Conservation (phyloP, 2,888 invertebrate genomes). For the Melipona beecheii region DNA sequence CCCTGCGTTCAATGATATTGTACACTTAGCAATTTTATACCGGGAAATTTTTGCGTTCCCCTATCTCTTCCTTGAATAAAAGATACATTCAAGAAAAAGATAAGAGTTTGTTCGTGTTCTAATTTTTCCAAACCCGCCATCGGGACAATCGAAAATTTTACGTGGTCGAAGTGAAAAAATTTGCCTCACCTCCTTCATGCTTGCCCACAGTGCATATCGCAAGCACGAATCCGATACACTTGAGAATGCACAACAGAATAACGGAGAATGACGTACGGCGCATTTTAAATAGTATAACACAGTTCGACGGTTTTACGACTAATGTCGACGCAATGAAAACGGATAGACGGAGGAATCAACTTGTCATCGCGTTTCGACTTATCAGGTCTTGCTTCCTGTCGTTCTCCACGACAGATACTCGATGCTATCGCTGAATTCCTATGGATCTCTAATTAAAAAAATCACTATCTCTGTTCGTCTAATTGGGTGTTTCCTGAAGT, state of each 20-base stretch:
- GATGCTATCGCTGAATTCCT: slow-evolving; percentile 49
- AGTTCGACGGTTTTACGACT: slow-evolving; percentile 37
- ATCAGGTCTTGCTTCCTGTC: slow-evolving; percentile 61
- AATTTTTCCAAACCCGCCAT: not conserved
- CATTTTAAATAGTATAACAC: slow-evolving; percentile 54
- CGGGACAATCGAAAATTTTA: not conserved
- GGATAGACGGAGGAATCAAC: slow-evolving; percentile 19
- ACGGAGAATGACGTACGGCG: slow-evolving; percentile 39
- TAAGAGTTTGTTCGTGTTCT: not conserved
- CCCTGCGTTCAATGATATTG: slow-evolving; percentile 49
- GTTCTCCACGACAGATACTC: slow-evolving; percentile 35
- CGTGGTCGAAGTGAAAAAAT: not conserved
- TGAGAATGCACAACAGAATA: slow-evolving; percentile 57
- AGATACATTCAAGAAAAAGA: not conserved
- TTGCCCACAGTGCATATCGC: slow-evolving; percentile 68
- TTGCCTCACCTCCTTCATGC: slow-evolving; percentile 71
- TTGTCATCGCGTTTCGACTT: slow-evolving; percentile 44
- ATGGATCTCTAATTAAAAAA: slow-evolving; percentile 31
- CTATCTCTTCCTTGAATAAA: not conserved
- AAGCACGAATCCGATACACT: slow-evolving; percentile 39
- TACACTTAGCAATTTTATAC: not conserved
- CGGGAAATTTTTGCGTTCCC: not conserved
- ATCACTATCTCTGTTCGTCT: not conserved
- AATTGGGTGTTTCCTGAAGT: no score
- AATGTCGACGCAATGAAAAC: slow-evolving; percentile 32